Conservation (phyloP, 2,888 invertebrate genomes). For the Lepidocyrtinus sp. region DNA sequence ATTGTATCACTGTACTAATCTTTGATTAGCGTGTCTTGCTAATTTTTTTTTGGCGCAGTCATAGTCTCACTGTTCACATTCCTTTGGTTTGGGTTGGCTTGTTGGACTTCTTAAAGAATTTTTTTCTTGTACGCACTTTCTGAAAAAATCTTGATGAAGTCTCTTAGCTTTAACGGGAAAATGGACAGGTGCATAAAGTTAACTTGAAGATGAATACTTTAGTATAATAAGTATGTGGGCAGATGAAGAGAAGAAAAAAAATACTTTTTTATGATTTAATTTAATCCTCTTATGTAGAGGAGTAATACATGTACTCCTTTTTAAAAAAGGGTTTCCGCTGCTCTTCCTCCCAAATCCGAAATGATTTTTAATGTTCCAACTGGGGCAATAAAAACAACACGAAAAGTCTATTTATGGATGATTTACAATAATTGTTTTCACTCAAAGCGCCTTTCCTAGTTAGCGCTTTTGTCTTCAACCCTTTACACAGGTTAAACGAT, state of each 20-base stretch:
- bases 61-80: not conserved
- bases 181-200: not conserved
- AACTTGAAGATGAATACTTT: no score
- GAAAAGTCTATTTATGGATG: conserved; percentile 44
- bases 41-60: not conserved
- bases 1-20: not conserved
- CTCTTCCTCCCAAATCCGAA: not conserved
- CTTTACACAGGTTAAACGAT: not conserved
- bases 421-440: conserved; percentile 47
- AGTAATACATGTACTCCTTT: not conserved
- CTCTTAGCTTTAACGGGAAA: not conserved
- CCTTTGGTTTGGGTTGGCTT: not conserved
- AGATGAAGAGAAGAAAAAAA: not conserved
- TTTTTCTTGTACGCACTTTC: not conserved
- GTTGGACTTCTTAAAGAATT: not conserved
- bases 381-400: conserved; percentile 32
- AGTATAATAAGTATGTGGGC: no score
- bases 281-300: not conserved
- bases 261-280: not conserved
- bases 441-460: not conserved
- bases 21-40: not conserved
- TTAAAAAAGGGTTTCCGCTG: not conserved
- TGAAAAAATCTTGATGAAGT: not conserved
- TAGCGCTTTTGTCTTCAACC: not conserved
- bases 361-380: not conserved